Evolutionary conservation across 1,140 invertebrate genomes (phyloP), one percentile per base, ranked within the genome.

Genomic region (Aphelinus atriplicis): DNA sequence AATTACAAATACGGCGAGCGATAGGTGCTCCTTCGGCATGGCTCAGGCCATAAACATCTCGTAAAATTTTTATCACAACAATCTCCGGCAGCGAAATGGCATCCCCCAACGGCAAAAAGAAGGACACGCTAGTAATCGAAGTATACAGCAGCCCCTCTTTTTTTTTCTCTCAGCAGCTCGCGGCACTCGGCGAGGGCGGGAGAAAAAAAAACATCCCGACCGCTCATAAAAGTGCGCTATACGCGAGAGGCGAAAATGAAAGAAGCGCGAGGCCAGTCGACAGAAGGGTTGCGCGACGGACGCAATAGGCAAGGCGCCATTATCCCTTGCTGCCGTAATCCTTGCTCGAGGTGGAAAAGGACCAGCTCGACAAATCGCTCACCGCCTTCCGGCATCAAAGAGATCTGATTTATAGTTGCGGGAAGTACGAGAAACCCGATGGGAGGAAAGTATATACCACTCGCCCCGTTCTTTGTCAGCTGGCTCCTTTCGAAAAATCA

Each of bases 351-450:
- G 26, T 26, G 26, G 26, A 26, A 26, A 26, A 26, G 26, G 26
- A 26, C 26, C 26, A 26, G 60, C 53, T 58, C 73, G 67, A 75
- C 73, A 75, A 75, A 75, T 75, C 62, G 73, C 56, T 47, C 6
- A 45, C 64, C 42, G n/a, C 65, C 45, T 5, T 61, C 60, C 46
- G 67, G 43, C 67, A 60, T 71, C 61, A 65, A 75, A 65, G 26
- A 26, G 62, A 71, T 75, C 67, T 75, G 73, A 75, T 75, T 75
- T 75, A 70, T 70, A 48, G 55, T 9, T 10, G 60, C 43, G 47
- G 26, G 3, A 50, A 66, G 46, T 26, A 7, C 62, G 7, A 56
- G n/a, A 65, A 64, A 57, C 7, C 7, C 26, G 26, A 26, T 26
- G 26, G 26, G 26, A 26, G 26, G 26, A 26, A 26, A 26, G 26